Conservation (phyloP, 2,113 vertebrate species). For the Hiodon tergisus region DNA sequence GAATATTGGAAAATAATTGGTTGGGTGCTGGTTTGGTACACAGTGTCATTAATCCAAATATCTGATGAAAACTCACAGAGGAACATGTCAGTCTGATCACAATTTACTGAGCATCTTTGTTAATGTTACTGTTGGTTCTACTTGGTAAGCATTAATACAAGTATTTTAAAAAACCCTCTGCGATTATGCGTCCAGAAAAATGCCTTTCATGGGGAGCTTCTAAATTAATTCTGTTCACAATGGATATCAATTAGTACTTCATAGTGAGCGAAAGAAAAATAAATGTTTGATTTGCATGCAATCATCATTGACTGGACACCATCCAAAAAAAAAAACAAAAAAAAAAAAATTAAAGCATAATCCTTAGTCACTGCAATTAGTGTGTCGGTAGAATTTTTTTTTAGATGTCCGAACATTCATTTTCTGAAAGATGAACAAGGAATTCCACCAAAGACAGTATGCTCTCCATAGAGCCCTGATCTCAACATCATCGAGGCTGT, state of each 20-base stretch:
- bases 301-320: conserved; percentile 15
- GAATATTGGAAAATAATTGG: no score
- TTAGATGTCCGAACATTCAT: no score
- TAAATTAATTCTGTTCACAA: background rate
- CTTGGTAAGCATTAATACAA: background rate
- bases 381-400: no score
- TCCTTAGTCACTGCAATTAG: conserved; percentile 38
- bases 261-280: background rate
- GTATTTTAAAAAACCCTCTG: background rate
- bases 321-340: conserved; percentile 35
- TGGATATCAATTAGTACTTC: background rate
- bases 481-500: no score
- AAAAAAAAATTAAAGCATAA: conserved; percentile 13
- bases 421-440: no score
- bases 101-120: background rate
- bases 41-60: no score
- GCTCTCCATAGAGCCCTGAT: no score
- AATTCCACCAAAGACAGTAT: no score
- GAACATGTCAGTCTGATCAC: background rate
- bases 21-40: no score
- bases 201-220: background rate
- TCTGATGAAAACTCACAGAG: no score
- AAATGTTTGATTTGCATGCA: conserved; percentile 16
- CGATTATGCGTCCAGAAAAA: background rate
- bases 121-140: no score